Evolutionary conservation across 2,888 invertebrate species (phyloP).

Genomic region (Diarsia mendica): DNA sequence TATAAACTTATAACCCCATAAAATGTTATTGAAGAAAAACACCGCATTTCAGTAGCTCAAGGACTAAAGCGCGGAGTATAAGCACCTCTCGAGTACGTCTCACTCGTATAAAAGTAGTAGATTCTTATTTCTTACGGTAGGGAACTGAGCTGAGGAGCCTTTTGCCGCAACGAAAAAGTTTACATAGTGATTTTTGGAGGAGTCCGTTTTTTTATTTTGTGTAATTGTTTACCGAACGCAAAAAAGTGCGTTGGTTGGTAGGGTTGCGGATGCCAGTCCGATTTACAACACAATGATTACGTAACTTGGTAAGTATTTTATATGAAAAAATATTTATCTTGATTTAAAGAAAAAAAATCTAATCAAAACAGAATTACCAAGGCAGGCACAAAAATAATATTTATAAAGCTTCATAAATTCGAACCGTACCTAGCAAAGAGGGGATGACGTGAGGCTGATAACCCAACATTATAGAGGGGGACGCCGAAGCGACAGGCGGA

Average conservation of each 20-base stretch:
- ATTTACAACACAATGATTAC: neutral
- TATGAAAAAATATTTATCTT: neutral
- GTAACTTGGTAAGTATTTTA: neutral
- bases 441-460: conserved; percentile 39
- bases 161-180: neutral
- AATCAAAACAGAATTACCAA: neutral
- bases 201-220: neutral
- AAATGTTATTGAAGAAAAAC: conserved; percentile 22
- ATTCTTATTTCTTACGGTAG: conserved; percentile 2
- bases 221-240: neutral
- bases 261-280: neutral
- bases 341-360: neutral
- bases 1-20: conserved; percentile 17
- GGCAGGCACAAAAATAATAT: neutral
- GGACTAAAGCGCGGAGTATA: conserved; percentile 26
- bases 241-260: neutral
- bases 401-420: conserved; percentile 28
- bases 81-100: conserved; percentile 31
- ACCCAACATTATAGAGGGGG: conserved; percentile 47
- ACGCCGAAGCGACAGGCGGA: conserved; percentile 36
- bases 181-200: neutral
- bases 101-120: neutral
- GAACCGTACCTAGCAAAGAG: conserved; percentile 23
- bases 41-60: conserved; percentile 15
- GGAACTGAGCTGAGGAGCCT: neutral